A percentile compares a stretch with the other conserved stretches of the same genome.
Conservation (phyloP, 2,113 vertebrate genomes). For the Sakesphorus luctuosus region DNA sequence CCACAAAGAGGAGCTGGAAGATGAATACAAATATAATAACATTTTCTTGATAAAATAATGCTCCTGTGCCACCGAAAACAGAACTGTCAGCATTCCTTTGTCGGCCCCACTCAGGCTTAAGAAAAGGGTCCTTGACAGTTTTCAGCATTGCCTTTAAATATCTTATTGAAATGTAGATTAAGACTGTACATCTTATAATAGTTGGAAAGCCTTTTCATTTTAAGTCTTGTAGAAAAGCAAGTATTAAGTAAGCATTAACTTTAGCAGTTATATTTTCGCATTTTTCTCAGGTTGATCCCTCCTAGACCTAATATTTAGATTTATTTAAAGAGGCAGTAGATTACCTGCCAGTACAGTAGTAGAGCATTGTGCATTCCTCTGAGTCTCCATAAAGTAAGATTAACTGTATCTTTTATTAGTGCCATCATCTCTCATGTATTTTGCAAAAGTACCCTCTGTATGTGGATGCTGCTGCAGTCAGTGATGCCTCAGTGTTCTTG, state of each 20-base stretch:
- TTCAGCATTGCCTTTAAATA: slow-evolving; percentile 70
- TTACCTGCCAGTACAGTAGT: slow-evolving; percentile 43
- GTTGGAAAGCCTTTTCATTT: slow-evolving; percentile 70
- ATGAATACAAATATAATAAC: slow-evolving; percentile 47
- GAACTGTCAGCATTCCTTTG: slow-evolving; percentile 67
- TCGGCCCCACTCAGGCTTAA: slow-evolving; percentile 69
- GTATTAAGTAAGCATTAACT: slow-evolving; percentile 69
- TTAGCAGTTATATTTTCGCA: slow-evolving; percentile 57
- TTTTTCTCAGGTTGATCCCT: slow-evolving; percentile 67
- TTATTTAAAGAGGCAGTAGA: slow-evolving; percentile 66
- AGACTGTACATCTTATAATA: slow-evolving; percentile 65
- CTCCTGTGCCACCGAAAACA: slow-evolving; percentile 45
- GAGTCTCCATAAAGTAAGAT: slow-evolving; percentile 38
- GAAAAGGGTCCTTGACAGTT: slow-evolving; percentile 70
- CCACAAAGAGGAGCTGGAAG: not conserved
- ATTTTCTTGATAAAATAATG: slow-evolving; percentile 72
- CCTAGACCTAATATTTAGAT: slow-evolving; percentile 58
- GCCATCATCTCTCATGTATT: not conserved
- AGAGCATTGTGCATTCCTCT: slow-evolving; percentile 3
- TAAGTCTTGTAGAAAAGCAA: slow-evolving; percentile 68
- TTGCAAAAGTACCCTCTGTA: not conserved
- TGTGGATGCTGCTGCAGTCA: not conserved
- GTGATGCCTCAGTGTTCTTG: not conserved
- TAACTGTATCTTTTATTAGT: not conserved
- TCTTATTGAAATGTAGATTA: slow-evolving; percentile 77